A percentile compares a stretch with the other conserved stretches of the same genome.
Evolutionary conservation across 2,888 invertebrate genomes (phyloP).

Genomic region (Leptopilina myrica): DNA sequence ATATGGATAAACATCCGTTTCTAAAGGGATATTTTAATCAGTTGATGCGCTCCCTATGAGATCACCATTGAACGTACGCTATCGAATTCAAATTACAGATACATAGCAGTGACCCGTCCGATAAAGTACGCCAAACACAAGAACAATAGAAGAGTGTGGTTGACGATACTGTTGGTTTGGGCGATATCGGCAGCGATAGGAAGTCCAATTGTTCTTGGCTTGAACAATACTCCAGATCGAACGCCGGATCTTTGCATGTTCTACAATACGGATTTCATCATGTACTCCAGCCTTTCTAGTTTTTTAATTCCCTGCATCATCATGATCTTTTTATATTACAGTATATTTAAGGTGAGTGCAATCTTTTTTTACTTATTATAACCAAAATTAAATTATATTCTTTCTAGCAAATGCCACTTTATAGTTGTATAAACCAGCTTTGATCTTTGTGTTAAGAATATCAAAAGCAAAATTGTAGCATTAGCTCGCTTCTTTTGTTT

Average conservation of each 20-base stretch:
- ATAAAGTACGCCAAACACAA: slow-evolving; percentile 99
- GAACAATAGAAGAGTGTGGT: slow-evolving; percentile 94
- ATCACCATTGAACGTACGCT: slow-evolving; percentile 51
- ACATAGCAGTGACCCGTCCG: slow-evolving; percentile 98
- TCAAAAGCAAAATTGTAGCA: too few species aligned
- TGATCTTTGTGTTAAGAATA: too few species aligned
- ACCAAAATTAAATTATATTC: too few species aligned
- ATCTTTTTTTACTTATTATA: too few species aligned
- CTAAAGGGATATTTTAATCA: slow-evolving; percentile 51
- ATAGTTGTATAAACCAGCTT: too few species aligned
- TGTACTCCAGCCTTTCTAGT: slow-evolving; percentile 97
- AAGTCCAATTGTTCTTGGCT: slow-evolving; percentile 95
- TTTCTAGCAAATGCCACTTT: too few species aligned
- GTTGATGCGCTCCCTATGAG: slow-evolving; percentile 48
- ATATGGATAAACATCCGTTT: slow-evolving; percentile 42
- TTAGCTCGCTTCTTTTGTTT: too few species aligned
- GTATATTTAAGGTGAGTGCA: slow-evolving; percentile 93
- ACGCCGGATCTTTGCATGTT: slow-evolving; percentile 93
- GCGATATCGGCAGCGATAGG: slow-evolving; percentile 96
- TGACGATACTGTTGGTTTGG: slow-evolving; percentile 98
- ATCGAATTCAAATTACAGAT: slow-evolving; percentile 82
- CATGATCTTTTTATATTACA: slow-evolving; percentile 98
- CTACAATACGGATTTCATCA: slow-evolving; percentile 98
- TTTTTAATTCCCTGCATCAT: slow-evolving; percentile 99
- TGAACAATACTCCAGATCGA: slow-evolving; percentile 94